Evolutionary conservation across 92 coral and sea anemone genomes (phyloP), one percentile per base, ranked within the genome.

Genomic region (Isaurus tuberculatus): DNA sequence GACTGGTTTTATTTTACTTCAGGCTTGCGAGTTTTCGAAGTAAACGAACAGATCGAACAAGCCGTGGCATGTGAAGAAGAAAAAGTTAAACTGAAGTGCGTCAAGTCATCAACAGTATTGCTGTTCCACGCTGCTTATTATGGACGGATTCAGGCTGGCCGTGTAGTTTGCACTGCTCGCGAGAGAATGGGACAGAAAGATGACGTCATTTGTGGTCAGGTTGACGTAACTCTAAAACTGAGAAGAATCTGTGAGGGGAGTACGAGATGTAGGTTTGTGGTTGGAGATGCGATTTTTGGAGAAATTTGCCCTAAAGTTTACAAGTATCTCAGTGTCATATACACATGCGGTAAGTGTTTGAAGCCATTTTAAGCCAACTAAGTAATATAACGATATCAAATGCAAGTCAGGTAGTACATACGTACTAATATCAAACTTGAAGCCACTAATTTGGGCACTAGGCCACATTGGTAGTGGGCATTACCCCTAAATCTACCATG

Each of bases 271-370:
- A 77, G 60, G 17, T 77, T 77, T 60, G 33, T 33, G 58, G 82
- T 77, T 2, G 70, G 51, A 2, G 70, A 77, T 43, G 70, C 16
- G n/a, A 42, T 34, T 5, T 77, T 77, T 57, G 82, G 82, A 8
- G 33, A 77, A 20, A 77, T 58, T 77, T 77, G 82, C 70, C 70
- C 82, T 20, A 77, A 36, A 37, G 70, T 77, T 57, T 34, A 77
- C 51, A 77, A 77, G 8, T 77, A 77, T 65, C 82, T 77, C 51
- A 77, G 17, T 25, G 70, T 77, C 23, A 58, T 77, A 5, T 77
- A 58, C 82, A 20, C 49, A 8, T 77, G 82, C 36, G 82, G 82
- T 77, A 77, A 8, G 82, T 34, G 20, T 25, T 77, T 4, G 10
- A 19, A 49, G 20, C 17, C 11, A 9, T 5, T 49, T 15, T 1